These are phyloP conservation scores for Datnioides undecimradiatus DNA, from an alignment of 2,113 vertebrate species.

Conservation along the genomic window DNA sequence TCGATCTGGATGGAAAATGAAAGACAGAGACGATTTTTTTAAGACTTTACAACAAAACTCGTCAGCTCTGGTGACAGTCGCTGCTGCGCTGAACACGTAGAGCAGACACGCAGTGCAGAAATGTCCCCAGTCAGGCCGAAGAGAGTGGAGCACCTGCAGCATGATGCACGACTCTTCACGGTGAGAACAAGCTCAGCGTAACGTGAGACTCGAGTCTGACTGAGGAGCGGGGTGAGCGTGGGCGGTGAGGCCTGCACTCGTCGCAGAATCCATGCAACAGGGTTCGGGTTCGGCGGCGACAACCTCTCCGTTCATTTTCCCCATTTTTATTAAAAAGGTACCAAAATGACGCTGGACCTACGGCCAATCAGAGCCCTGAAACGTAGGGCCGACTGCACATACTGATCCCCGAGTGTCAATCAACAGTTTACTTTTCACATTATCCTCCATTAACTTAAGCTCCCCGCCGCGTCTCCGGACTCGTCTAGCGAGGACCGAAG, in stretches of 20 bases:
- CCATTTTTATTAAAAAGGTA: too few relatives aligned
- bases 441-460: not conserved
- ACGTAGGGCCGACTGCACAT: too few relatives aligned
- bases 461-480: not conserved
- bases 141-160: not conserved
- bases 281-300: not conserved
- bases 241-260: not conserved
- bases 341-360: too few relatives aligned
- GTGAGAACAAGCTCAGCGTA: too few relatives aligned
- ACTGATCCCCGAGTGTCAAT: too few relatives aligned
- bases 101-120: not conserved
- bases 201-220: not conserved
- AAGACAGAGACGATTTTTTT: conserved; percentile 12
- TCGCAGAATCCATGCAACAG: not conserved
- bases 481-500: not conserved
- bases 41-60: conserved; percentile 15
- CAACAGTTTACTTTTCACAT: too few relatives aligned
- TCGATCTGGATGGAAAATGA: conserved; percentile 25
- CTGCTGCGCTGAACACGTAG: too few relatives aligned
- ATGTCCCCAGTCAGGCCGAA: not conserved
- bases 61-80: too few relatives aligned
- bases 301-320: not conserved
- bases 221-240: not conserved
- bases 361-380: too few relatives aligned
- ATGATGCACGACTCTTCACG: not conserved